A percentile compares a stretch with the other conserved stretches of the same genome.
These are phyloP conservation scores for Caenorhabditis plicata DNA, from an alignment of 2,888 invertebrate genomes.

Conservation along the genomic window DNA sequence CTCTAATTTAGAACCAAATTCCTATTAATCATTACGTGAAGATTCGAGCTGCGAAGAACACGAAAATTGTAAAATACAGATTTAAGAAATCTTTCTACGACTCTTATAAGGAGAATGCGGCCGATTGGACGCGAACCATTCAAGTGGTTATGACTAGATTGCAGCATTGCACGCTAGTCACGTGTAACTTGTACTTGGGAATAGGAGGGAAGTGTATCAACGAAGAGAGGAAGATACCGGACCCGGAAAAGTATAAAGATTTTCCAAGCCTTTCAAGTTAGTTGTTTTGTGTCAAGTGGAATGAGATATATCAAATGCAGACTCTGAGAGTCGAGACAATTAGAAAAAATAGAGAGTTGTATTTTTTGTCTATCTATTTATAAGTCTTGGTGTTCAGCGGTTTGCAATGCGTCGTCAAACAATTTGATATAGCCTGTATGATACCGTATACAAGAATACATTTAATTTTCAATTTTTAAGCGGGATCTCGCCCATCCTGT, in stretches of 20 bases:
- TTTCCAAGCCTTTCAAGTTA: no score
- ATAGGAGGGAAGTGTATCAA: conserved; percentile 29
- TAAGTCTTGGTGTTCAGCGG: no score
- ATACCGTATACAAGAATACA: no score
- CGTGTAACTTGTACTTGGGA: conserved; percentile 23
- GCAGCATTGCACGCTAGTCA: conserved; percentile 24
- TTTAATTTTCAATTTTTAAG: no score
- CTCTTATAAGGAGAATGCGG: conserved; percentile 3
- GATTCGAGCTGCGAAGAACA: conserved; percentile 9
- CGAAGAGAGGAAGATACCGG: conserved; percentile 4
- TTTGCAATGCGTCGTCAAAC: no score
- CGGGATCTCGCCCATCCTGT: no score
- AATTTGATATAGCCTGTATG: no score
- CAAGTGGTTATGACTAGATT: conserved; percentile 31
- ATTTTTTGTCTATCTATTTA: no score
- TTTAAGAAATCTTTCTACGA: conserved; percentile 12
- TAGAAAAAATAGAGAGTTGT: no score
- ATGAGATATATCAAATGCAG: no score
- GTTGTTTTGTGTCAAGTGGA: no score
- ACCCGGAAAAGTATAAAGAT: not conserved
- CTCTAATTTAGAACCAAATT: conserved; percentile 7
- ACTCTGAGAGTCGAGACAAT: no score
- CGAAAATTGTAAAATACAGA: conserved; percentile 20
- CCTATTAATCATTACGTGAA: conserved; percentile 14
- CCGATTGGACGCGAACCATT: conserved; percentile 24